phyloP scores from a whole-genome alignment of 2,888 invertebrate genomes.

The Noctua pronuba region DNA sequence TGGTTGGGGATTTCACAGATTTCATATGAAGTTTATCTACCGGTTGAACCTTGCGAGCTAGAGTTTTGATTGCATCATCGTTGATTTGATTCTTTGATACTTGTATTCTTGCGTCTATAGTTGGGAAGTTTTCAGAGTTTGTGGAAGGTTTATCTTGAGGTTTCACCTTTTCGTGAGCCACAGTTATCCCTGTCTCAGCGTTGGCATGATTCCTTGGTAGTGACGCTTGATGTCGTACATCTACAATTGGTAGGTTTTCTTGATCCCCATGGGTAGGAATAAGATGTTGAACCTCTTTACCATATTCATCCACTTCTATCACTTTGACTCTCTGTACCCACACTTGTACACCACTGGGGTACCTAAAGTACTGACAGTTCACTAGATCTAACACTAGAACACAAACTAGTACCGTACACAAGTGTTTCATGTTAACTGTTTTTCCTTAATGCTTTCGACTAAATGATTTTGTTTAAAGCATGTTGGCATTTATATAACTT shows the following conservation, averaged over 20 bases:
- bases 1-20: neutral
- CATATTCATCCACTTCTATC: slow-evolving; percentile 32
- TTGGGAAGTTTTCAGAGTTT: neutral
- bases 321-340: slow-evolving; percentile 45
- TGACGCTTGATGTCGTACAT: neutral
- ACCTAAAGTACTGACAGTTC: slow-evolving; percentile 24
- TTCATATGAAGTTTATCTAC: neutral
- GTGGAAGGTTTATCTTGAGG: neutral
- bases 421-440: slow-evolving; percentile 37
- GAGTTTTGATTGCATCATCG: neutral
- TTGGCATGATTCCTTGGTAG: neutral
- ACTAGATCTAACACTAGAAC: slow-evolving; percentile 3
- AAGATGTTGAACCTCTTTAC: neutral
- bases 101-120: neutral
- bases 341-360: slow-evolving; percentile 39
- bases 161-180: neutral
- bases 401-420: slow-evolving; percentile 16
- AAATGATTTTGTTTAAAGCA: slow-evolving; percentile 11
- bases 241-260: neutral
- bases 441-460: neutral
- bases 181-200: neutral
- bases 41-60: neutral
- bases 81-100: neutral
- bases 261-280: neutral
- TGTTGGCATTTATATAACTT: slow-evolving; percentile 31